Evolutionary conservation across 2,797 vertebrate genomes (phyloP).

Genomic region (Gorsachius magnificus): DNA sequence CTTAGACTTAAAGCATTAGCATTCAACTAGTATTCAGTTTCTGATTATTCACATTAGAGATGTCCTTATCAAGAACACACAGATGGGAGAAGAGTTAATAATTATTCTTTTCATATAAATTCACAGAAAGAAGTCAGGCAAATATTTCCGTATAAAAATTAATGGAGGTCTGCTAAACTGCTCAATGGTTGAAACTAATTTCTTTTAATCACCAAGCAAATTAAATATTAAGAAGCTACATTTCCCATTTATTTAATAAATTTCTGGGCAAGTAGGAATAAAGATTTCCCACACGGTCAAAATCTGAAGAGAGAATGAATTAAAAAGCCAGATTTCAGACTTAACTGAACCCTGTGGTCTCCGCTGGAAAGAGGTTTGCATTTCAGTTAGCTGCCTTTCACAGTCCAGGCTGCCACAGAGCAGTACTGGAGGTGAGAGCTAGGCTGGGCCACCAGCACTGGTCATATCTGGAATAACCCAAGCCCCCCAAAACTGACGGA

Average conservation of each 20-base stretch:
- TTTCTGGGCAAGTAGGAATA: neutral
- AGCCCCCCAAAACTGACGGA: neutral
- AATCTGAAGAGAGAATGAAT: neutral
- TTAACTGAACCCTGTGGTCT: neutral
- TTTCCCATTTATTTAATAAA: constrained; percentile 12
- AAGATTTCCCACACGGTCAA: neutral
- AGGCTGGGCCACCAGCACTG: neutral
- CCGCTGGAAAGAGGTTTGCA: neutral
- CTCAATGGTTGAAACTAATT: constrained; percentile 45
- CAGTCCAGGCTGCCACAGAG: neutral
- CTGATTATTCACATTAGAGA: neutral
- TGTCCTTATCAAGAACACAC: constrained; percentile 15
- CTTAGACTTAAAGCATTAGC: neutral
- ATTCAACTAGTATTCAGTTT: neutral
- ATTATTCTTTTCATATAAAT: neutral
- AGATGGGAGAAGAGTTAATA: constrained; percentile 20
- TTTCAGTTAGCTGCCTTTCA: neutral
- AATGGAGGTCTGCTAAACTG: constrained; percentile 27
- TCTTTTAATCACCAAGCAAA: constrained; percentile 35
- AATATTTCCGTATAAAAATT: constrained; percentile 38
- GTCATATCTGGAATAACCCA: neutral
- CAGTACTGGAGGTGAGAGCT: neutral
- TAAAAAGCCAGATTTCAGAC: neutral
- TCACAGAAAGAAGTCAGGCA: constrained; percentile 5
- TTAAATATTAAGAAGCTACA: constrained; percentile 26